Percentiles rank a stretch among this genome's conserved stretches.
These are phyloP conservation scores for Polyergus mexicanus DNA, from an alignment of 1,140 invertebrate species.

Conservation along the genomic window DNA sequence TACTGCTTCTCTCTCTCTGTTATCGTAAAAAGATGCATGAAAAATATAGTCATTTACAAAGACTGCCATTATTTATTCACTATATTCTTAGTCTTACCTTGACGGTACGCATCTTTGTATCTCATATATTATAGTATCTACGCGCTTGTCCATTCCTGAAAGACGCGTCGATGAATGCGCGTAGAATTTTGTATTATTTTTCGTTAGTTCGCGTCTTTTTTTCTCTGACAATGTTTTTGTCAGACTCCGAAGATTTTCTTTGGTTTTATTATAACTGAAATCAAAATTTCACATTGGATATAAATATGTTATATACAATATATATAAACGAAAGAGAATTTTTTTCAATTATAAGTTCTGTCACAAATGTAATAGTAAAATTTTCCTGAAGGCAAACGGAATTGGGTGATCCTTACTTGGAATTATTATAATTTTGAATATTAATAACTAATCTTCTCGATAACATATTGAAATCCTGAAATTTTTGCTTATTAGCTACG, in stretches of 20 bases:
- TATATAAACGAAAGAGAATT: not conserved
- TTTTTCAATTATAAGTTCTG: not conserved
- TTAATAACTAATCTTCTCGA: not conserved
- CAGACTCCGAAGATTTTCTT: not conserved
- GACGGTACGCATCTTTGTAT: slow-evolving; percentile 29
- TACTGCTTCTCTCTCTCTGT: not conserved
- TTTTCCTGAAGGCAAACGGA: not conserved
- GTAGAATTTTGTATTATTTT: slow-evolving; percentile 13
- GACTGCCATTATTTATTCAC: not conserved
- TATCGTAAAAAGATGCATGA: not conserved
- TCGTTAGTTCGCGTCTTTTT: not conserved
- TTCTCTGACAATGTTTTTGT: not conserved
- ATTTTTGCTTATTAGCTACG: not conserved
- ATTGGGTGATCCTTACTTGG: not conserved
- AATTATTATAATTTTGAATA: not conserved
- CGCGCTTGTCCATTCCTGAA: not conserved
- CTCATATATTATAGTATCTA: slow-evolving; percentile 37
- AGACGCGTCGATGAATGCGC: not conserved
- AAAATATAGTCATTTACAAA: slow-evolving; percentile 7
- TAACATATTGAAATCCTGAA: not conserved
- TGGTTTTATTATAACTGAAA: slow-evolving; percentile 22
- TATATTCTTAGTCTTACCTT: slow-evolving; percentile 32
- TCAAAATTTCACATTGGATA: not conserved
- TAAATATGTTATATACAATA: not conserved
- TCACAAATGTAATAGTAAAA: not conserved